phyloP scores from a whole-genome alignment of 2,797 vertebrate genomes.

The Tachyglossus aculeatus region DNA sequence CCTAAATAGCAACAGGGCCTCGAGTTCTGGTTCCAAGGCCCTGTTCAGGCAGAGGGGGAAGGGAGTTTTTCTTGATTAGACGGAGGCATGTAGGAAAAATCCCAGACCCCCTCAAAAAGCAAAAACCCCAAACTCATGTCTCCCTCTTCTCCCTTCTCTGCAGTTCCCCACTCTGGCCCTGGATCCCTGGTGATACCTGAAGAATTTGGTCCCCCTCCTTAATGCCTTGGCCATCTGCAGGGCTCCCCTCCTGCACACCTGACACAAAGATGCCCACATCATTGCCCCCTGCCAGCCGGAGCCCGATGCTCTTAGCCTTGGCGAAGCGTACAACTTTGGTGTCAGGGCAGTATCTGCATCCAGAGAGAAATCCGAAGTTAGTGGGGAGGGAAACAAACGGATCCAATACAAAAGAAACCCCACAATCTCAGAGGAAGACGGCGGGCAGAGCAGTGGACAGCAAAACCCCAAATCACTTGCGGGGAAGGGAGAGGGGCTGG shows the following conservation, averaged over 20 bases:
- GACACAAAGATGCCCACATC: conserved; percentile 96
- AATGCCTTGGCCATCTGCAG: conserved; percentile 83
- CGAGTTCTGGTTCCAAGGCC: no score
- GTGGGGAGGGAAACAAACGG: accelerated
- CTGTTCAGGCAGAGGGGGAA: no score
- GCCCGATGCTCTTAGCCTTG: conserved; percentile 87
- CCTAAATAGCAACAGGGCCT: no score
- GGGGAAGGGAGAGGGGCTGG: neutral
- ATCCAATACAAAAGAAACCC: accelerated
- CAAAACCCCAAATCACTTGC: no score
- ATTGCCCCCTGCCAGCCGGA: conserved; percentile 91
- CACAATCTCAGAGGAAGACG: neutral
- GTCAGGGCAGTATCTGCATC: conserved; percentile 82
- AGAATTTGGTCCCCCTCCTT: conserved; percentile 93
- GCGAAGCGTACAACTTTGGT: conserved; percentile 78
- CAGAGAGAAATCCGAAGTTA: accelerated
- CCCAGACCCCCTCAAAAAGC: no score
- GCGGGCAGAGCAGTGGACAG: accelerated
- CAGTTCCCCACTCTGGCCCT: accelerated
- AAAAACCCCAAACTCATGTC: no score
- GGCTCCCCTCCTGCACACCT: conserved; percentile 89
- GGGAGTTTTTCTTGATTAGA: no score
- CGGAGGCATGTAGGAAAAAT: no score
- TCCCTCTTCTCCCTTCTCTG: neutral
- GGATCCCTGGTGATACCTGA: conserved; percentile 80